Base-by-base conservation (phyloP, 2,797 vertebrate species). In the Arvicola amphibius region DNA sequence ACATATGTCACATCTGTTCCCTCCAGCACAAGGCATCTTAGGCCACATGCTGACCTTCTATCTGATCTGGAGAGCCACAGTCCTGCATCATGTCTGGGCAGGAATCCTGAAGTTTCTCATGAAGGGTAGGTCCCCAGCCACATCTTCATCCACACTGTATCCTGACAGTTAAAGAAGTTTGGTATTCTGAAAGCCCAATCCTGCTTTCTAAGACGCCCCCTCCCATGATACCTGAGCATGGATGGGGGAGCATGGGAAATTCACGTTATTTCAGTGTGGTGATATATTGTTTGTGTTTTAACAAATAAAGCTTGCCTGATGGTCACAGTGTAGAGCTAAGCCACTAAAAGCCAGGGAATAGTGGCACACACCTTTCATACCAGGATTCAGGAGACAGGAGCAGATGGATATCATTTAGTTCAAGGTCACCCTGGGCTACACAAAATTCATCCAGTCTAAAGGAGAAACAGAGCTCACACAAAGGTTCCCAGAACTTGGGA, bases 1-100 rank as follows among this genome's bases (percentile, higher is more conserved):
- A 95, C 96, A 96, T 88, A 97, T 90, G 86, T 95, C 80, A 85
- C 89, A 32, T 96, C 96, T 97, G 95, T 97, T 97, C 86, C 93
- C 25, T 46, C 76, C 46, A 79, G 85, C 5, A 37, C 69, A 53
- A n/a, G 59, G 95, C 76, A 21, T 83, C 48, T 93, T 48, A 1
- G 65, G 56, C 76, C 59, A 0, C 63, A 37, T 51, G 67, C 84
- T 21, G 48, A 83, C 48, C 51, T 43, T 91, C n/a, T 88, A 46
- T n/a, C 56, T 59, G 34, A 40, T 69, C 59, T 25, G 13, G 74
- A 77, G 25, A 37, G 4, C 65, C 77, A n/a, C n/a, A n/a, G 56
- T 67, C 46, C 79, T 71, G 29, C 12, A 43, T 19, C 16, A 51
- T 48, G 88, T 34, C 76, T 25, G 12, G 85, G 63, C 11, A 25